Evolutionary conservation across 2,113 vertebrate genomes (phyloP), one percentile per base, ranked within the genome.

Genomic region (Columbina picui): DNA sequence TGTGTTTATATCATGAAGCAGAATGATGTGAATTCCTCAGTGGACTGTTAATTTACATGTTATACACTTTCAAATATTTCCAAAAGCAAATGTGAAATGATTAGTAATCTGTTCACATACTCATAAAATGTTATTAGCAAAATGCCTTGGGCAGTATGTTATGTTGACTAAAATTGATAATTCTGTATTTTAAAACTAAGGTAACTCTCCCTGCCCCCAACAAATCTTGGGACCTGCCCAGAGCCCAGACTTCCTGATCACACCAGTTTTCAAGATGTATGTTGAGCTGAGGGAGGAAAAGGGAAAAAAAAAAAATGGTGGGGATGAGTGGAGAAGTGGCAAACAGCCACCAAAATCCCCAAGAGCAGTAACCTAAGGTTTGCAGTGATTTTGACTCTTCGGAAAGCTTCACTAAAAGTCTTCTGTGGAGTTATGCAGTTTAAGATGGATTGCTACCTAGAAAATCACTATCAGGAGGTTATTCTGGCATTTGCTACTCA

Each of bases 1-100:
- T 94, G 91, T 98, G 93, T 97, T 98, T 97, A 96, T 96, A 96
- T 94, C 93, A 95, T 50, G 86, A 95, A 97, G 75, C 96, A 98
- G 92, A 97, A 97, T 36, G 15, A 96, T 97, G 96, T 97, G 96
- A 98, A 98, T 99, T 98, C 98, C 98, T 98, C 97, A 97, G 97
- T 97, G 96, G 90, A 95, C 97, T 97, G 92, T 98, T 98, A 97
- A 98, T 98, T 98, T 98, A 96, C 87, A 96, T 91, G 93, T 97
- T 96, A 94, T 92, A 96, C 70, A 85, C 95, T 97, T 98, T 94
- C 89, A 95, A 94, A 93, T 97, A 90, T 96, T 98, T 98, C 95
- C 87, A 94, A 97, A 98, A 96, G 95, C 96, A 97, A 97, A 97
- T 95, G 98, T 91, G 97, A 95, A 96, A 95, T 97, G 80, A 98